Percentiles rank a stretch among this genome's conserved stretches.
phyloP scores from a whole-genome alignment of 1,140 invertebrate species.

The Hyles vespertilio region DNA sequence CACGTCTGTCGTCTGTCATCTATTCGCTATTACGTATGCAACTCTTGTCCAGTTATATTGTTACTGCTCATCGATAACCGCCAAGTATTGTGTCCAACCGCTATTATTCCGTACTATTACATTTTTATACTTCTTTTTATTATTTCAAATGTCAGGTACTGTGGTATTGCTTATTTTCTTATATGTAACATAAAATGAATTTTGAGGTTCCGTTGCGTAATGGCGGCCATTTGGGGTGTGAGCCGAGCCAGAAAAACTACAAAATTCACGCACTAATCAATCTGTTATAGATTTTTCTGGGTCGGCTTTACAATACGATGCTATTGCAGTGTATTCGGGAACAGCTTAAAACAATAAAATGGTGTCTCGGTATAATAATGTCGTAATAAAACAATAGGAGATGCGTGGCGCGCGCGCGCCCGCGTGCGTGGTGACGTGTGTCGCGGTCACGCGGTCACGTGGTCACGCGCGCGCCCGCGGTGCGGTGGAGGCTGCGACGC shows the following conservation, averaged over 20 bases:
- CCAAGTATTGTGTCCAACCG: constrained; percentile 41
- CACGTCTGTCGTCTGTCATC: background rate
- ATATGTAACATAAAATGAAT: constrained; percentile 38
- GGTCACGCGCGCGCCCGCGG: background rate
- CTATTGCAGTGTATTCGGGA: constrained; percentile 17
- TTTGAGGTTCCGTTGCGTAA: constrained; percentile 32
- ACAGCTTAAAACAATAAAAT: constrained; percentile 21
- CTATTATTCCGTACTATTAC: constrained; percentile 55
- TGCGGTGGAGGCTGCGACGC: constrained; percentile 18
- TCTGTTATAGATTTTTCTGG: background rate
- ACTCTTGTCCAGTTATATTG: constrained; percentile 12
- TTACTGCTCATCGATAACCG: constrained; percentile 31
- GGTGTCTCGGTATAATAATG: constrained; percentile 9
- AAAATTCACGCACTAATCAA: background rate
- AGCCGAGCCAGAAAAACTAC: constrained; percentile 5
- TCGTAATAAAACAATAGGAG: constrained; percentile 14
- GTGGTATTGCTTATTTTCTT: constrained; percentile 67
- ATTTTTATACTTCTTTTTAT: constrained; percentile 39
- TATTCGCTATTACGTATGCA: background rate
- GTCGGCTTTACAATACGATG: background rate
- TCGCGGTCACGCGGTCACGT: too few relatives aligned
- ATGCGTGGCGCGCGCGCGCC: background rate
- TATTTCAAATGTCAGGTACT: constrained; percentile 61
- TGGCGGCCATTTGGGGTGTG: constrained; percentile 29
- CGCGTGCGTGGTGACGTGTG: too few relatives aligned